Base-by-base conservation (phyloP, 2,113 vertebrate genomes). In the Tetraodon nigroviridis region DNA sequence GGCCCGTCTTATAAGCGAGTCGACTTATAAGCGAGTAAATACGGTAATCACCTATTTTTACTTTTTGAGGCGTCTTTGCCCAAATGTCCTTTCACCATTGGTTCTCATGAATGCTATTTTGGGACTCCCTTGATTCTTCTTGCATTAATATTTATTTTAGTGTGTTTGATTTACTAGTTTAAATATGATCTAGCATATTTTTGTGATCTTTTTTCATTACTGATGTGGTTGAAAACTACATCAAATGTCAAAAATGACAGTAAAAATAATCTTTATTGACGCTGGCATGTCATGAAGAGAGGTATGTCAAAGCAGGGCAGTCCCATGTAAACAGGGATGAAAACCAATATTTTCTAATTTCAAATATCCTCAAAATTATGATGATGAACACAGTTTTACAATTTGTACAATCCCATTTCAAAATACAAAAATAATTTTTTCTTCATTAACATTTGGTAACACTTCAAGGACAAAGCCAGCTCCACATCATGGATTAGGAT, bases 361-460 rank as follows among this genome's bases (percentile, higher is more conserved):
- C 67, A 82, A 67, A 83, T 67, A 84, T 85, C 68, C 78, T 83
- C 75, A 76, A 76, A 71, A 82, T 85, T 75, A 84, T 76, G 84
- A 64, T 72, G 64, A 76, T 83, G 78, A 81, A 85, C 78, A 85
- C 65, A 78, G 73, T 82, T 87, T 86, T 88, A 89, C 85, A 87
- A 82, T 89, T 89, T 89, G 72, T 90, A 89, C 86, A 89, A 81
- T 80, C 86, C 81, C 82, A 73, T 84, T 89, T 85, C 73, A 88
- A 89, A 87, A 90, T 92, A 92, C 88, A 92, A 92, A 92, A 92
- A 92, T 90, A 91, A 86, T 87, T 66, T 84, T 37, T 85, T 79
- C 67, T 89, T 69, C 88, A 86, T 86, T 79, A 86, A 90, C 85
- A 89, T 90, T 90, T 89, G 85, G 86, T 90, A 90, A 90, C 84